Conservation (phyloP, 2,797 vertebrate genomes). For the Leptoclinus maculatus region DNA sequence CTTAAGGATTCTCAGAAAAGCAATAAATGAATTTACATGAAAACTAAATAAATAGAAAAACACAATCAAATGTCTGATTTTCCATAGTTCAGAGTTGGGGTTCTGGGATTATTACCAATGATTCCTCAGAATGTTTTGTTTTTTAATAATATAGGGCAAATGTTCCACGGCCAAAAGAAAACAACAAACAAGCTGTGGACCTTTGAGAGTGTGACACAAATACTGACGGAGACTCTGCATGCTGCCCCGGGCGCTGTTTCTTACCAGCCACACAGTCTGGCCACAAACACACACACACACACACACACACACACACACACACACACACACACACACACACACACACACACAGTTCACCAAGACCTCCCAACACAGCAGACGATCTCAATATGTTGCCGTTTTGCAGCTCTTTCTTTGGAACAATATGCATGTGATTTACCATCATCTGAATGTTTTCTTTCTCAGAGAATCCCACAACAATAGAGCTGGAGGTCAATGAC, state of each 20-base stretch:
- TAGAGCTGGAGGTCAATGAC: conserved; percentile 26
- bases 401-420: conserved; percentile 32
- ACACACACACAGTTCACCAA: conserved; percentile 30
- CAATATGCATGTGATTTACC: conserved; percentile 42
- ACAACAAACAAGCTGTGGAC: conserved; percentile 26
- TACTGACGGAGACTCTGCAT: conserved; percentile 30
- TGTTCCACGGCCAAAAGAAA: conserved; percentile 32
- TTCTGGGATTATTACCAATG: conserved; percentile 50
- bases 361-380: conserved; percentile 37
- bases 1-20: background rate
- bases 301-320: conserved; percentile 37
- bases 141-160: conserved; percentile 50
- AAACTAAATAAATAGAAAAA: conserved; percentile 33
- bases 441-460: conserved; percentile 23
- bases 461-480: conserved; percentile 47
- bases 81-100: conserved; percentile 26
- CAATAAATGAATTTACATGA: conserved; percentile 4
- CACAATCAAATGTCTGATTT: background rate
- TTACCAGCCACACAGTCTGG: conserved; percentile 59
- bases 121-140: conserved; percentile 35
- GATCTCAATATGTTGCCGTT: conserved; percentile 37
- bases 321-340: conserved; percentile 53
- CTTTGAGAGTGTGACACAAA: conserved; percentile 46
- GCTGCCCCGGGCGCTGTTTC: conserved; percentile 30
- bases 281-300: conserved; percentile 62